Conservation (phyloP, 2,888 invertebrate species). For the Rotaria macrura region DNA sequence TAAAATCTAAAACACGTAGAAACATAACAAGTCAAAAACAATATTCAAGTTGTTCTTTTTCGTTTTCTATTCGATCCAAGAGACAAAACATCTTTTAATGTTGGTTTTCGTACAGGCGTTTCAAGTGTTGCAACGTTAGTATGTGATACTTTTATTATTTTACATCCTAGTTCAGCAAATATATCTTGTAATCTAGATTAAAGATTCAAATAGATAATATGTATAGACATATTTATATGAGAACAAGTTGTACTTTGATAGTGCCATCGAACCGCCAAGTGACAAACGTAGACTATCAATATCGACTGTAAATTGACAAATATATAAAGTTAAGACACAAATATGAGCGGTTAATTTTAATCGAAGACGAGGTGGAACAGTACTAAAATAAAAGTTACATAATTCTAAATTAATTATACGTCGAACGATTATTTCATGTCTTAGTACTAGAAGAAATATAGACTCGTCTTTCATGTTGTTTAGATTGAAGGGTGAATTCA, state of each 20-base stretch:
- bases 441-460: no score
- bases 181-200: slow-evolving; percentile 1
- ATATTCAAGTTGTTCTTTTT: neutral
- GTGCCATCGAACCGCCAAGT: neutral
- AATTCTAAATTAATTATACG: no score
- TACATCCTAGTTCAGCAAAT: neutral
- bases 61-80: neutral
- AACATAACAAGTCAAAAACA: neutral
- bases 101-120: neutral
- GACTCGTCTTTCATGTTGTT: no score
- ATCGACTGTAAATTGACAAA: neutral
- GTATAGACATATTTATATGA: no score
- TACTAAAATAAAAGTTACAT: neutral
- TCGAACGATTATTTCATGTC: no score
- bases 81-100: neutral
- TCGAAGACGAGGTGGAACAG: slow-evolving; percentile 17
- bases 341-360: slow-evolving; percentile 7
- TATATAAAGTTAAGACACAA: neutral
- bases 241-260: slow-evolving; percentile 1
- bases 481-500: no score
- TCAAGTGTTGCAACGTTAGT: neutral
- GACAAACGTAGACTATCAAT: neutral
- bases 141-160: slow-evolving; percentile 6
- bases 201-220: no score
- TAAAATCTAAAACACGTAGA: neutral